phyloP scores from a whole-genome alignment of 2,888 invertebrate genomes.

The Rhyacophila evoluta region DNA sequence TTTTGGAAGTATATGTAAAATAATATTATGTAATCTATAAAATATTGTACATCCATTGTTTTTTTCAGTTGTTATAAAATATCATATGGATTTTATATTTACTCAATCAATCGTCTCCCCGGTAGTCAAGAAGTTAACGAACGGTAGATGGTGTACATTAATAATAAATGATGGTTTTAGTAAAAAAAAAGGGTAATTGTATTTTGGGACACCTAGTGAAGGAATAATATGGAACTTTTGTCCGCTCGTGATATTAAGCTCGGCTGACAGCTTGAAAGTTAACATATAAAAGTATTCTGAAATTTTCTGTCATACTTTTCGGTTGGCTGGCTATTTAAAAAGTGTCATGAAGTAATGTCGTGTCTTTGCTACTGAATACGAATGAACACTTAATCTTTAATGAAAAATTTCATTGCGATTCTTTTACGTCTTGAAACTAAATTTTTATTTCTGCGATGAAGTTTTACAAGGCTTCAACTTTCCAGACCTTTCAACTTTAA shows the following conservation, averaged over 20 bases:
- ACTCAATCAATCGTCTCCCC: no score
- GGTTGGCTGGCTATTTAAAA: slow-evolving; percentile 34
- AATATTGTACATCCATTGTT: no score
- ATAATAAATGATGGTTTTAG: no score
- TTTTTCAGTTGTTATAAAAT: no score
- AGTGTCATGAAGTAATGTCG: background rate
- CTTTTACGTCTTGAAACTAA: background rate
- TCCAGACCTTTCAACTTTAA: background rate
- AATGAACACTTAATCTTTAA: slow-evolving; percentile 26
- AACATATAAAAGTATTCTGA: slow-evolving; percentile 49
- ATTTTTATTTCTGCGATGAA: background rate
- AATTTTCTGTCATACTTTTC: slow-evolving; percentile 37
- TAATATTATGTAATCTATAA: no score
- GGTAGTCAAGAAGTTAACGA: no score
- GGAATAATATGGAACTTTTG: background rate
- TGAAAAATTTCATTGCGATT: slow-evolving; percentile 25
- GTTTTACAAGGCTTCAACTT: background rate
- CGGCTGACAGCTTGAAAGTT: slow-evolving; percentile 47
- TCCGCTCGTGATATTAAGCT: slow-evolving; percentile 44
- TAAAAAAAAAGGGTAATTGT: background rate
- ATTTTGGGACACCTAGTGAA: background rate
- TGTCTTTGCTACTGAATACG: background rate
- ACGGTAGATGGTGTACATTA: no score
- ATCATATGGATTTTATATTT: no score
- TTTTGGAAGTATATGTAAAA: no score